These are phyloP conservation scores for Cathartes aura DNA, from an alignment of 2,113 vertebrate genomes.

Conservation along the genomic window DNA sequence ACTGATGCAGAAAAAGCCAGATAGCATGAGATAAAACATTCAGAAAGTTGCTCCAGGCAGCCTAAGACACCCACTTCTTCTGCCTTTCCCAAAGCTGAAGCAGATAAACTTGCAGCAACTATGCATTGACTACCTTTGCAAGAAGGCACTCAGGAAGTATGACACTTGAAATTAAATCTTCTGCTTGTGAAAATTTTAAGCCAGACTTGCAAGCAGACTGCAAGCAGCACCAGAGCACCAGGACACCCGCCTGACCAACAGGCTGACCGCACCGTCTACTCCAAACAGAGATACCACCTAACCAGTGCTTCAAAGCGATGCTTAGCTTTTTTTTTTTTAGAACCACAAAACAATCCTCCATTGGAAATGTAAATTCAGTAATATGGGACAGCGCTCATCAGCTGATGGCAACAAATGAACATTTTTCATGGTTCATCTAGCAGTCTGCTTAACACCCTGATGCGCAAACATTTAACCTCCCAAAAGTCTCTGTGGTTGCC, in stretches of 20 bases:
- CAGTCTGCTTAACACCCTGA: background rate
- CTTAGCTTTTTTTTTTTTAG: background rate
- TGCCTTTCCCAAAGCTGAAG: background rate
- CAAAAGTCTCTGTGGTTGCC: background rate
- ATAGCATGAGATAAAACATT: background rate
- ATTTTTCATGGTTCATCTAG: background rate
- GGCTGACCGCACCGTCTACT: rapidly evolving
- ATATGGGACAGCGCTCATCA: rapidly evolving
- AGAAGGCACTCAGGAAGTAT: background rate
- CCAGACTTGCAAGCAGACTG: background rate
- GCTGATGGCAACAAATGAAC: background rate
- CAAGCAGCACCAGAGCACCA: background rate
- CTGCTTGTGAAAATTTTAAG: background rate
- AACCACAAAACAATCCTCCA: background rate
- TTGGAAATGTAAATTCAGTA: background rate
- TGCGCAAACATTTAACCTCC: background rate
- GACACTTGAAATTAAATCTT: background rate
- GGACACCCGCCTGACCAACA: background rate
- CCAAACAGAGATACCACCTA: background rate
- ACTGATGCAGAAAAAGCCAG: background rate
- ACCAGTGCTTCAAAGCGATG: background rate
- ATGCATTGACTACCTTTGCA: background rate
- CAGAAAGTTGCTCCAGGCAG: background rate
- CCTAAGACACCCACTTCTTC: background rate
- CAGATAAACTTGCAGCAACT: background rate